Evolutionary conservation across 2,888 invertebrate genomes (phyloP).

Genomic region (Polydrusus tereticollis): DNA sequence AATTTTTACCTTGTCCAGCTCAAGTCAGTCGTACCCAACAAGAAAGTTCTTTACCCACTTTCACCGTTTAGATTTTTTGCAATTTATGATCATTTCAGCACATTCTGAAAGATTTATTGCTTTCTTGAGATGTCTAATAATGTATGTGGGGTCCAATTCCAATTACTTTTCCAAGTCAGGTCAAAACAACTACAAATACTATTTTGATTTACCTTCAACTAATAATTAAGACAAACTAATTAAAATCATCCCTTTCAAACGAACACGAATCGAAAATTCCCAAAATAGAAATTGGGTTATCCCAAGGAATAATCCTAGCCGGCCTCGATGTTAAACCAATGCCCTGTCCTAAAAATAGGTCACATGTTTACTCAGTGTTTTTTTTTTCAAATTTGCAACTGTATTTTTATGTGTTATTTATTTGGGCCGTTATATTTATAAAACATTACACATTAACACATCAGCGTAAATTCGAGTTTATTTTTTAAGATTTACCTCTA

Average conservation of each 20-base stretch:
- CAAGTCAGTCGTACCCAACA: no score
- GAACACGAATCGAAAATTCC: not conserved
- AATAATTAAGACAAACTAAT: no score
- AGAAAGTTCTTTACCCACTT: not conserved
- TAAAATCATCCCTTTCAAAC: not conserved
- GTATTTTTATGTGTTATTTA: not conserved
- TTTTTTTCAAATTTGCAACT: not conserved
- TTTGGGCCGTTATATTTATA: not conserved
- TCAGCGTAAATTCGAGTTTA: no score
- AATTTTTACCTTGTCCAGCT: no score
- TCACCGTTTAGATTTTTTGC: not conserved
- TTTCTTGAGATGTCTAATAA: no score
- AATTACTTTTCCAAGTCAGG: no score
- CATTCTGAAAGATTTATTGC: no score
- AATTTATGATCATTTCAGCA: not conserved
- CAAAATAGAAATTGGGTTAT: constrained; percentile 4
- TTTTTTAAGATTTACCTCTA: no score
- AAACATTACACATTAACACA: no score
- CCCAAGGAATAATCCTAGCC: not conserved
- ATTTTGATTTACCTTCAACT: not conserved
- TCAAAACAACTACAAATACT: no score
- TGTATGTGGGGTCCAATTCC: no score
- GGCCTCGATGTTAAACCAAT: constrained; percentile 6
- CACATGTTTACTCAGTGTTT: not conserved
- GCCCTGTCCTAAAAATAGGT: constrained; percentile 8